A percentile compares a stretch with the other conserved stretches of the same genome.
Evolutionary conservation across 2,113 vertebrate genomes (phyloP).

Genomic region (Danionella cerebrum): DNA sequence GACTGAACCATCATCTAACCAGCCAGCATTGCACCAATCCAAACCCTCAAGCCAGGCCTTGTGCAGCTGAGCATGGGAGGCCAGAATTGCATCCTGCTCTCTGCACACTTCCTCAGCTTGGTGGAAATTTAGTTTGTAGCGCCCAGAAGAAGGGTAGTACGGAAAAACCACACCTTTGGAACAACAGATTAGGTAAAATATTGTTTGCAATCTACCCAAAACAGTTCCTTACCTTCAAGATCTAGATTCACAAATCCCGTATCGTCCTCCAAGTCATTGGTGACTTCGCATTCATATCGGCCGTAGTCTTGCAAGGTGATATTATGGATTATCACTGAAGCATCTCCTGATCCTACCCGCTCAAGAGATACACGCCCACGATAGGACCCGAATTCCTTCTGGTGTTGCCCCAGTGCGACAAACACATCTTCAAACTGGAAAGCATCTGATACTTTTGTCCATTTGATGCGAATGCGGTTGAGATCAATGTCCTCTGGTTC

Average conservation of each 20-base stretch:
- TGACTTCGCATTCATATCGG: constrained; percentile 92
- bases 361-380: constrained; percentile 77
- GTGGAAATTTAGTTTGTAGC: constrained; percentile 83
- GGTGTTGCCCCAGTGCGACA: constrained; percentile 79
- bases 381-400: constrained; percentile 76
- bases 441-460: constrained; percentile 85
- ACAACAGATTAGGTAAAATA: not conserved
- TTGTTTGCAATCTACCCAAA: not conserved
- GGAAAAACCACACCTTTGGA: constrained; percentile 86
- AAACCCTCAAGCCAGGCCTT: constrained; percentile 86
- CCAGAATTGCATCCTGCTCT: constrained; percentile 85
- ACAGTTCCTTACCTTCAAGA: constrained; percentile 74
- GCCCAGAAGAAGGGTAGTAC: constrained; percentile 81
- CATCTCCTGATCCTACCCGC: constrained; percentile 71
- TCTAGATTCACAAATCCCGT: constrained; percentile 88
- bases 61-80: constrained; percentile 84
- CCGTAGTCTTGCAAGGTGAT: constrained; percentile 91
- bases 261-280: constrained; percentile 89
- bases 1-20: constrained; percentile 88
- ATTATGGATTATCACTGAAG: constrained; percentile 86
- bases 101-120: constrained; percentile 78
- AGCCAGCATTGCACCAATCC: constrained; percentile 95
- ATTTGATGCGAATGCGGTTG: constrained; percentile 82
- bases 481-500: constrained; percentile 70
- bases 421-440: constrained; percentile 84